These are phyloP conservation scores for Melanargia galathea DNA, from an alignment of 2,888 invertebrate species.

Conservation along the genomic window DNA sequence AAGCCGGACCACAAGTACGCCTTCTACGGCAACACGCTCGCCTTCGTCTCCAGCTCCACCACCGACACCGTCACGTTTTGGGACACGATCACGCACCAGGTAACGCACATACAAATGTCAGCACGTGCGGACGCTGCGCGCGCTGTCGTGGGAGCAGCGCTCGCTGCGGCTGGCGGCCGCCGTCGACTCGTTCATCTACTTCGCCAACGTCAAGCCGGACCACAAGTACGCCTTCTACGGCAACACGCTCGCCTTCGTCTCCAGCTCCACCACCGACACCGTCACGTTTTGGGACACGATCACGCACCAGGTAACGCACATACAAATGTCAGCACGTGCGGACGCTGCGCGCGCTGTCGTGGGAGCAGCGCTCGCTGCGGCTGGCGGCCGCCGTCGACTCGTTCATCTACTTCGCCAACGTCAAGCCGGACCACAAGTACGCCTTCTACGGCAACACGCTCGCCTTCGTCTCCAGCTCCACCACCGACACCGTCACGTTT, in stretches of 20 bases:
- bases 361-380: constrained; percentile 97
- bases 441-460: constrained; percentile 96
- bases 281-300: constrained; percentile 97
- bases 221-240: constrained; percentile 98
- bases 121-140: constrained; percentile 91
- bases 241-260: constrained; percentile 94
- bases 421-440: constrained; percentile 98
- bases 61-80: constrained; percentile 95
- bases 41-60: constrained; percentile 88
- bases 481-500: constrained; percentile 92
- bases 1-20: constrained; percentile 98
- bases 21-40: constrained; percentile 95
- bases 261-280: constrained; percentile 87
- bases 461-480: constrained; percentile 90
- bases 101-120: constrained; percentile 75
- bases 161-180: constrained; percentile 96
- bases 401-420: constrained; percentile 98
- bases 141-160: constrained; percentile 97
- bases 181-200: constrained; percentile 98
- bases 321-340: constrained; percentile 87
- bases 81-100: constrained; percentile 94
- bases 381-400: constrained; percentile 98
- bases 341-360: constrained; percentile 92
- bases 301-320: constrained; percentile 89
- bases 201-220: constrained; percentile 97